phyloP scores from a whole-genome alignment of 2,113 vertebrate genomes.

The Psephotus haematonotus region DNA sequence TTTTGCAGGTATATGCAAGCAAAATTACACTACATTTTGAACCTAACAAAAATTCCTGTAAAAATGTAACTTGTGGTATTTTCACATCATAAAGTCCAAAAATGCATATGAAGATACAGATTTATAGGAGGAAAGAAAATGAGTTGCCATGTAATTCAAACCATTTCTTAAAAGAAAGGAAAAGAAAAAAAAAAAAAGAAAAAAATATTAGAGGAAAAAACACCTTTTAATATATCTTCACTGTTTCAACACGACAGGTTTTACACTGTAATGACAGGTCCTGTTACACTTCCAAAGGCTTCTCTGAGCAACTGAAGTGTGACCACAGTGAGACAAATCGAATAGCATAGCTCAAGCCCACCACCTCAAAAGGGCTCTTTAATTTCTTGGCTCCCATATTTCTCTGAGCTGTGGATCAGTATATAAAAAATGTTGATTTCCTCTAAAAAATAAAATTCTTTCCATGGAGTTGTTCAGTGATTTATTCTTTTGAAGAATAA shows the following conservation, averaged over 20 bases:
- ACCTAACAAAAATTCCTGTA: background rate
- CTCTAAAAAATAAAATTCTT: conserved; percentile 52
- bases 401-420: background rate
- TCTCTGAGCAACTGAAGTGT: background rate
- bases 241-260: background rate
- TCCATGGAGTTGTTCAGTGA: conserved; percentile 13
- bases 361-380: background rate
- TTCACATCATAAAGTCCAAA: background rate
- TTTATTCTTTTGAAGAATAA: conserved; percentile 59
- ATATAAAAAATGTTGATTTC: conserved; percentile 50
- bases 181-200: background rate
- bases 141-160: background rate
- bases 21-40: background rate
- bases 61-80: background rate
- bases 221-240: background rate
- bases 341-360: background rate
- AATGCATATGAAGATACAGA: background rate
- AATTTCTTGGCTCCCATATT: conserved; percentile 5
- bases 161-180: background rate
- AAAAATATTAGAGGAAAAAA: background rate
- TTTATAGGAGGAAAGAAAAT: background rate
- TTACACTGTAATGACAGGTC: background rate
- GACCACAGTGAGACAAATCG: background rate
- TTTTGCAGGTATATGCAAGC: background rate
- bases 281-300: background rate